Base-by-base conservation (phyloP, 1,140 invertebrate genomes). In the Aphelenchoides fujianensis region DNA sequence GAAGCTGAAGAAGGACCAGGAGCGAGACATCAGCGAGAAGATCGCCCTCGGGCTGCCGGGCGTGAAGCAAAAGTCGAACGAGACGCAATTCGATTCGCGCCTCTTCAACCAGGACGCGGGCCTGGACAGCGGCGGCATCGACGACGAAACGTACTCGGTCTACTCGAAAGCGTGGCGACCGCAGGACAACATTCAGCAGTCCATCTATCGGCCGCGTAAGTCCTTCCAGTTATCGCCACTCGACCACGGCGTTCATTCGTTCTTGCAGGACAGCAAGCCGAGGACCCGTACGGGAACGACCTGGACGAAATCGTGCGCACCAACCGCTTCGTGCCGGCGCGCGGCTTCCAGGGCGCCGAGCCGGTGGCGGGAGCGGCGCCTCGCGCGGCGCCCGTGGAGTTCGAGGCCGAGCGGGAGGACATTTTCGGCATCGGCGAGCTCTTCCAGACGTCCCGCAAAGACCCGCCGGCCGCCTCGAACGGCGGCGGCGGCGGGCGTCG, bases 11-110 rank as follows among this genome's bases (percentile, higher is more conserved):
- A 88, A 91, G 34, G 93, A 97, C 79, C 88, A 93, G 2, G 97
- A 99, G 78, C 89, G 96, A 28, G 97, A 99, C 84, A 96, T 99
- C 68, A 96, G 93, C 72, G 96, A 99, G 85, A 93, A 98, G 87
- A 98, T 99, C 80, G 97, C 96, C 0, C 87, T 99, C 2, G 96
- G 95, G 2, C 85, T 98, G 84, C 96, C 96, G 0, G 82, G 84
- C 72, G 62, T 80, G n/a, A 64, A 75, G 2, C 74, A 69, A n/a
- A 73, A 63, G 36, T 48, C 16, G 16, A 74, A 76, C 0, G 92
- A 93, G 1, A 93, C 94, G 80, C 90, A 95, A 84, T 99, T 97
- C 86, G 97, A 98, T 87, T 92, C 95, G 79, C 87, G 97, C 59
- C 87, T 99, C 1, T 97, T 98, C 84, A 97, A 98, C 82, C 93